These are phyloP conservation scores for Dasypogon diadema DNA, from an alignment of 2,888 invertebrate genomes.

Conservation along the genomic window DNA sequence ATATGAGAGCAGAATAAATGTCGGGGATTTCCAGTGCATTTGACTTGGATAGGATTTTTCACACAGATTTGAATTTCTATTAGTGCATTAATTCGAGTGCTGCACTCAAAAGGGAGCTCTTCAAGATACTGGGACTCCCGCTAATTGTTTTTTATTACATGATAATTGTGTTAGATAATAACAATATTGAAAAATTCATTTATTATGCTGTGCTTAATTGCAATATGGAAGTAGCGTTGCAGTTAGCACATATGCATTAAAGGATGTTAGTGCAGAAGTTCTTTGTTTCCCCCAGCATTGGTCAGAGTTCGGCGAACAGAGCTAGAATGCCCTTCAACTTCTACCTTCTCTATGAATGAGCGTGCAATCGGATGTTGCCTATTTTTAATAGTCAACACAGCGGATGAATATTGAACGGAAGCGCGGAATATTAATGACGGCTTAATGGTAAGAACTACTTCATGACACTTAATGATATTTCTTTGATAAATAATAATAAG, in stretches of 20 bases:
- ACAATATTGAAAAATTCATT: background rate
- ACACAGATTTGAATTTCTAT: background rate
- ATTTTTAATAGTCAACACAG: constrained; percentile 41
- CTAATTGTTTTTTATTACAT: constrained; percentile 33
- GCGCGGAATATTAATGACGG: constrained; percentile 44
- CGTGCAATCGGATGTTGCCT: constrained; percentile 40
- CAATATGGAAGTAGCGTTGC: constrained; percentile 35
- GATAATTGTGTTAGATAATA: constrained; percentile 22
- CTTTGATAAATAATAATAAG: constrained; percentile 37
- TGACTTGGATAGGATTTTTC: background rate
- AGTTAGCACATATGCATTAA: constrained; percentile 49
- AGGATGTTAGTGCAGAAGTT: constrained; percentile 4
- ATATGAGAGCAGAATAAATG: constrained; percentile 17
- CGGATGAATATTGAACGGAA: constrained; percentile 52
- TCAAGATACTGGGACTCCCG: constrained; percentile 5
- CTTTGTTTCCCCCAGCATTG: constrained; percentile 23
- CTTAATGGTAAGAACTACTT: constrained; percentile 46
- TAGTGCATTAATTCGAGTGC: background rate
- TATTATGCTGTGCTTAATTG: background rate
- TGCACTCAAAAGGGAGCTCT: background rate
- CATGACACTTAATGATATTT: constrained; percentile 50
- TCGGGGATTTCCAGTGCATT: background rate
- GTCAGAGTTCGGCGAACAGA: background rate
- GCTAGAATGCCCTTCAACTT: background rate
- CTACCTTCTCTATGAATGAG: constrained; percentile 21